These are phyloP conservation scores for Drosophila pseudotakahashii DNA, from an alignment of 2,888 invertebrate genomes.

Conservation along the genomic window DNA sequence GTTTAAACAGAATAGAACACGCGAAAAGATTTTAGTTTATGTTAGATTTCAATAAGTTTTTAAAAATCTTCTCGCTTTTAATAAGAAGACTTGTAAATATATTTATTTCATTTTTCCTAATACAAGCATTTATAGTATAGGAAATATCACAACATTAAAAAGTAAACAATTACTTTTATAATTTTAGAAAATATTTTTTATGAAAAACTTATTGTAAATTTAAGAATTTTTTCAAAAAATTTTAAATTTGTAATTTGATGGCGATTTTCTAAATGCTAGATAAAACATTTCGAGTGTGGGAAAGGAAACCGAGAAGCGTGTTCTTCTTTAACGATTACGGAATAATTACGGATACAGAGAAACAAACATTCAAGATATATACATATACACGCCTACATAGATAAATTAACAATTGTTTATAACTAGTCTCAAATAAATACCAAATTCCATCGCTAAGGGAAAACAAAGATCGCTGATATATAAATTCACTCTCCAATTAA, in stretches of 20 bases:
- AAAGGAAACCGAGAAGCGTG: constrained; percentile 10
- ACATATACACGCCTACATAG: constrained; percentile 23
- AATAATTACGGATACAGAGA: constrained; percentile 16
- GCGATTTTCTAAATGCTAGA: constrained; percentile 4
- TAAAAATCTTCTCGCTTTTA: not conserved
- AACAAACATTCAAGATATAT: constrained; percentile 9
- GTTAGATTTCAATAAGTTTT: not conserved
- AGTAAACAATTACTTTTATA: too few species aligned
- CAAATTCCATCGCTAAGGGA: constrained; percentile 35
- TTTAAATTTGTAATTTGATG: not conserved
- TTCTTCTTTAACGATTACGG: constrained; percentile 7
- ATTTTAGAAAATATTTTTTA: not conserved
- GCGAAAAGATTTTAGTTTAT: too few species aligned
- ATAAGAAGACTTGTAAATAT: too few species aligned
- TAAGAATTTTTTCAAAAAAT: not conserved
- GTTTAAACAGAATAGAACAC: too few species aligned
- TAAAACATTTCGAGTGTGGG: not conserved
- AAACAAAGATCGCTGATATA: constrained; percentile 8
- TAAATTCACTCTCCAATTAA: constrained; percentile 10
- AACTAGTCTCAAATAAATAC: constrained; percentile 35
- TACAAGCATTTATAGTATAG: too few species aligned
- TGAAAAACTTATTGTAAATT: not conserved
- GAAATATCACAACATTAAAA: too few species aligned
- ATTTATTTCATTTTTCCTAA: too few species aligned
- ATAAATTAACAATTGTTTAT: constrained; percentile 31